Conservation (phyloP, 2,888 invertebrate species). For the Lochmaea crataegi region DNA sequence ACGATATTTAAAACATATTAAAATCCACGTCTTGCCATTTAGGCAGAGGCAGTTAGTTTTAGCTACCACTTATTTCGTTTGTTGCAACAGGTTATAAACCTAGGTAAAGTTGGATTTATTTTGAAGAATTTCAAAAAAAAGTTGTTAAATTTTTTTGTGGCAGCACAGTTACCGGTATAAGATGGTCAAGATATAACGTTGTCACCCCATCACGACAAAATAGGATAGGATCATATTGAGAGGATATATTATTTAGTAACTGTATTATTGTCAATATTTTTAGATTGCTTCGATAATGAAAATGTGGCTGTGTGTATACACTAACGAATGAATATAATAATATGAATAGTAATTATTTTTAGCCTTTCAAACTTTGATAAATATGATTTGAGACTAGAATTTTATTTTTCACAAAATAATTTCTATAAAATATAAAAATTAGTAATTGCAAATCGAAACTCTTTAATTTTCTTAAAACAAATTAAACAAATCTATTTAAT, state of each 20-base stretch:
- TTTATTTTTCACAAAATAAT: background rate
- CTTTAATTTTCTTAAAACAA: too few species aligned
- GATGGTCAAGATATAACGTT: conserved; percentile 58
- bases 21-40: too few species aligned
- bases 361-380: background rate
- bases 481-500: too few species aligned
- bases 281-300: background rate
- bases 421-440: too few species aligned
- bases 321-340: too few species aligned
- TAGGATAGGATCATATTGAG: conserved; percentile 18
- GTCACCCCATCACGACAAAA: conserved; percentile 51
- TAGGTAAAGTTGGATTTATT: conserved; percentile 15
- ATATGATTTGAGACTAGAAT: background rate
- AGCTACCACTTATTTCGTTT: background rate
- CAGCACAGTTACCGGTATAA: conserved; percentile 58
- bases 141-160: conserved; percentile 53
- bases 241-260: conserved; percentile 6
- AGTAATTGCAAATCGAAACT: too few species aligned
- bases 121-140: conserved; percentile 13
- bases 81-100: background rate
- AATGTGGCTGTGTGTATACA: background rate
- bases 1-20: too few species aligned
- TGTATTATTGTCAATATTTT: background rate
- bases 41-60: background rate
- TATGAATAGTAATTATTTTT: too few species aligned